Evolutionary conservation across 2,797 vertebrate species (phyloP).

Genomic region (Galaxias olidus): DNA sequence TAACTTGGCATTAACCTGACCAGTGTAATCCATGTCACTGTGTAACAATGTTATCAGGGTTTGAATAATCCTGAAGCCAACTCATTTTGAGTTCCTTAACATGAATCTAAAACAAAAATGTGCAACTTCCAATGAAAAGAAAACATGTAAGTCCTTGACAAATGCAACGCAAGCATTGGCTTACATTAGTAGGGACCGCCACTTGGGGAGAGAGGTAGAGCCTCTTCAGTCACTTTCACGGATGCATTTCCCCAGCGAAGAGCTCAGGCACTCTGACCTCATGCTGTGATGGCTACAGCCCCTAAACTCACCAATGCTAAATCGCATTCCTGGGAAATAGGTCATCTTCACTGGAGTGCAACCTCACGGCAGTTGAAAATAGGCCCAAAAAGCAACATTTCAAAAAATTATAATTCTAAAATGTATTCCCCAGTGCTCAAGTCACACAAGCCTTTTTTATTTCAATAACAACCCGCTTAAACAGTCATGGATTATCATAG

Average conservation of each 20-base stretch:
- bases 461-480: constrained; percentile 20
- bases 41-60: neutral
- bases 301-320: constrained; percentile 27
- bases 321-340: constrained; percentile 57
- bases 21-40: neutral
- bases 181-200: constrained; percentile 30
- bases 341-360: constrained; percentile 53
- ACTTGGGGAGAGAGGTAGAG: constrained; percentile 44
- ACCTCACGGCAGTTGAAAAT: neutral
- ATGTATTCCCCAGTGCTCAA: neutral
- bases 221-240: constrained; percentile 37
- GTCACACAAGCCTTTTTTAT: constrained; percentile 39
- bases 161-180: constrained; percentile 55
- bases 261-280: constrained; percentile 33
- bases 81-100: too few species aligned
- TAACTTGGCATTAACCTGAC: neutral
- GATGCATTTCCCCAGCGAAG: constrained; percentile 26
- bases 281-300: constrained; percentile 46
- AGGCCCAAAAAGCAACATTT: too few species aligned
- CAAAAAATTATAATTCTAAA: too few species aligned
- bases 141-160: constrained; percentile 37
- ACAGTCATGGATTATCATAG: constrained; percentile 17
- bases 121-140: constrained; percentile 23
- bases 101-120: too few species aligned
- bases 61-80: too few species aligned